Base-by-base conservation (phyloP, 2,797 vertebrate species). In the Mergus octosetaceus region DNA sequence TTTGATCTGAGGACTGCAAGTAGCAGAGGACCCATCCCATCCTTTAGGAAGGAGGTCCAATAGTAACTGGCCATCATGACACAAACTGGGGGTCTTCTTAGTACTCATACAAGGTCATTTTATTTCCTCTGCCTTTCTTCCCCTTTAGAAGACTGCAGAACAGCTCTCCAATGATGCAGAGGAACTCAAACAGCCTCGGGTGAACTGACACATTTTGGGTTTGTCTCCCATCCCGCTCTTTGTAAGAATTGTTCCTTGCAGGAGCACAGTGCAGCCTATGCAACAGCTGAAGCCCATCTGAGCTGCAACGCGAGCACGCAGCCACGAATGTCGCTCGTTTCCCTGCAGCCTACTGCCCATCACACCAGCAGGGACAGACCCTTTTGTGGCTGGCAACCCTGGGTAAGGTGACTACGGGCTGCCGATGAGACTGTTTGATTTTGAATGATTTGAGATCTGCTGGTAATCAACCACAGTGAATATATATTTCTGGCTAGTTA, bases 271-370 rank as follows among this genome's bases (percentile, higher is more conserved):
- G 5, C 60, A 90, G 73, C 61, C 76, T 8, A 21, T 64, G 65
- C 76, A 71, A 68, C 78, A 77, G 83, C 57, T 15, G 4, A 60
- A n/a, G 4, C 72, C 45, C 57, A 19, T 0, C 0, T 6, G 10
- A 28, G 6, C 38, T 64, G 77, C 66, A 25, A 1, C 1, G 16
- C 16, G 28, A 8, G 38, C 34, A 36, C 9, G 13, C 30, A 30
- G 1, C 43, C 68, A 7, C 1, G 0, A 16, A 36, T 2, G 18
- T 3, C 56, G 30, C 32, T 53, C 2, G 13, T 13, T 22, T 43
- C 83, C 3, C 6, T 47, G 24, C 76, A 77, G 61, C 27, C 47
- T 54, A 14, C 25, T 43, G 8, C 36, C 89, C 70, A n/a, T 21
- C 70, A 19, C 11, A 2, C 5, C 12, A 3, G 66, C 66, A 80